Evolutionary conservation across 2,797 vertebrate species (phyloP), one percentile per base, ranked within the genome.

Genomic region (Leptodactylus fallax): DNA sequence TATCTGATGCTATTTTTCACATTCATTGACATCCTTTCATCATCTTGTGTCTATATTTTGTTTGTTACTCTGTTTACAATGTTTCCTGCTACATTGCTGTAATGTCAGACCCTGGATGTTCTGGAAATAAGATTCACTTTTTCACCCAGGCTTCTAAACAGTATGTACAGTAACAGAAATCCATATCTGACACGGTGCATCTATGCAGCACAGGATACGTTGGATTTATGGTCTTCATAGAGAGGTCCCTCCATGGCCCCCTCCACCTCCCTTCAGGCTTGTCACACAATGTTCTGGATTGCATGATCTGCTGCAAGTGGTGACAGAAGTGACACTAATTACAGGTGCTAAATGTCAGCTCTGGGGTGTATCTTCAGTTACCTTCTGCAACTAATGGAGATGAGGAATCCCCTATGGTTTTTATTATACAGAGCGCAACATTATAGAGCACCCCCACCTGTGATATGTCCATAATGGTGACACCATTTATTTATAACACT

Each of bases 321-420:
- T 88, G 78, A 77, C 67, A 88, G 69, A 85, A 81, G 45, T 81
- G 77, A 56, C 74, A 79, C 27, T 65, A 88, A 84, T 79, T 88
- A 84, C 74, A 76, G n/a, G 74, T 84, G 87, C 27, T 87, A 87
- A 88, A 84, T 88, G 81, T 88, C 76, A 84, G 7, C 74, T 65
- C 60, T 56, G 19, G 78, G 63, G 82, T 79, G 76, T 85, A 84
- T 85, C 36, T n/a, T n/a, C n/a, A 60, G 85, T 85, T n/a, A n/a
- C 60, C 67, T 74, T 45, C 36, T 36, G 36, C 36, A 81, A 17
- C 58, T 58, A 36, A 67, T 51, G 67, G 19, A 60, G 53, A 47
- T 14, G 25, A 45, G 53, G 25, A 47, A 60, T 21, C 36, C 67
- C 11, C 11, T 76, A n/a, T 47, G 53, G 16, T n/a, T 74, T 56